Evolutionary conservation across 2,113 vertebrate genomes (phyloP), one percentile per base, ranked within the genome.

Genomic region (Rhea americana): DNA sequence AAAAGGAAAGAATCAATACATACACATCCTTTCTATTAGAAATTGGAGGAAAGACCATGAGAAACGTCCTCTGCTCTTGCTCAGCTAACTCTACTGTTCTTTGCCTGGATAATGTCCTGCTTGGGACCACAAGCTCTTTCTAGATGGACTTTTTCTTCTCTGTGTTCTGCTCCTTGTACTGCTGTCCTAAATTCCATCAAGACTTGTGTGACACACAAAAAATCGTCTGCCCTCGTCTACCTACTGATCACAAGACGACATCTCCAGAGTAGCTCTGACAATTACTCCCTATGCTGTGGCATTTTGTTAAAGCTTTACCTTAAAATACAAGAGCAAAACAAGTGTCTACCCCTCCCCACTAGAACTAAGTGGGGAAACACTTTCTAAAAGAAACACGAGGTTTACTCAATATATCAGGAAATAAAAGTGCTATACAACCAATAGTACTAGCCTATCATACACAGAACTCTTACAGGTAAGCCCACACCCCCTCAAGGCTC

Each of bases 371-470:
- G 51, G 65, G 94, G 43, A 92, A 96, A 87, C 65, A 91, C 65
- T 73, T 83, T 75, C 55, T 86, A 75, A 68, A 88, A 93, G 75
- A 71, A 91, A 78, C 79, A 71, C 59, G 13, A 85, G 80, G 80
- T 45, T 77, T 32, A 74, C 16, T 26, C 59, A 51, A 65, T 0
- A 0, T 39, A 32, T 43, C 73, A 43, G 28, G 66, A 84, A 90
- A 86, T 25, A n/a, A 13, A 86, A 72, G 21, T 17, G 35, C 70
- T 87, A 37, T 20, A 73, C 67, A 89, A 86, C 65, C 56, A 84
- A 37, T 50, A 48, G 85, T 68, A 93, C 93, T 72, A 66, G 37
- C 53, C 48, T 78, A 77, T 68, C 80, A 48, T 25, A 39, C 4
- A 90, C 56, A 89, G 80, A 94, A 84, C 80, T 86, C 68, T 18